phyloP scores from a whole-genome alignment of 2,113 vertebrate genomes.

The Elephas maximus region DNA sequence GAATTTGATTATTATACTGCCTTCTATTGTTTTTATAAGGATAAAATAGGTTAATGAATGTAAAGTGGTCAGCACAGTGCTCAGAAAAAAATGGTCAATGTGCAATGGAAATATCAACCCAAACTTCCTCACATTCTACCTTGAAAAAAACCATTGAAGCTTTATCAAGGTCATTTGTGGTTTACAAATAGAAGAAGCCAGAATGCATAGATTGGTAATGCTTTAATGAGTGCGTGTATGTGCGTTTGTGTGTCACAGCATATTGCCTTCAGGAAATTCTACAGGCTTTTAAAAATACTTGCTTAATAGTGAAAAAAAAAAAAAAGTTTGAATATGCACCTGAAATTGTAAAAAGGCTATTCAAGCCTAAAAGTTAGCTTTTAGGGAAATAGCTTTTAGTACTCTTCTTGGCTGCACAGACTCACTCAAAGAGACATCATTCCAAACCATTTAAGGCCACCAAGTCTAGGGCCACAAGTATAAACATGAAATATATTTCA shows the following conservation, averaged over 20 bases:
- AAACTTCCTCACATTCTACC: background rate
- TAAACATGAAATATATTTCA: background rate
- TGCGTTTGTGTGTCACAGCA: background rate
- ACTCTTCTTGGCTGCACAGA: background rate
- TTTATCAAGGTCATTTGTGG: background rate
- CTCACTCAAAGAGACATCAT: background rate
- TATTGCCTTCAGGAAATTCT: background rate
- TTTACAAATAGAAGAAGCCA: background rate
- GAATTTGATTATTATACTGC: background rate
- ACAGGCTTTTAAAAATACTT: background rate
- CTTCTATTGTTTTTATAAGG: background rate
- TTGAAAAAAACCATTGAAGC: background rate
- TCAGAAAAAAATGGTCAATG: background rate
- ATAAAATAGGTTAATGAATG: background rate
- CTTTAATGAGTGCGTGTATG: background rate
- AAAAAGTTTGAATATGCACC: background rate
- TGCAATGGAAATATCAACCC: background rate
- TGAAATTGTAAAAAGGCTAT: background rate
- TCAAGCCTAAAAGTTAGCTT: background rate
- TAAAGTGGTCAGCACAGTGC: background rate
- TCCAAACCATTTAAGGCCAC: background rate
- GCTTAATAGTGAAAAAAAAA: background rate
- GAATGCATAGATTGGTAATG: background rate
- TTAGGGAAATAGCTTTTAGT: background rate
- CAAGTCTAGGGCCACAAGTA: background rate